Percentiles rank a stretch among this genome's conserved stretches.
These are phyloP conservation scores for Charadrius vociferus DNA, from an alignment of 2,113 vertebrate species.

Conservation along the genomic window DNA sequence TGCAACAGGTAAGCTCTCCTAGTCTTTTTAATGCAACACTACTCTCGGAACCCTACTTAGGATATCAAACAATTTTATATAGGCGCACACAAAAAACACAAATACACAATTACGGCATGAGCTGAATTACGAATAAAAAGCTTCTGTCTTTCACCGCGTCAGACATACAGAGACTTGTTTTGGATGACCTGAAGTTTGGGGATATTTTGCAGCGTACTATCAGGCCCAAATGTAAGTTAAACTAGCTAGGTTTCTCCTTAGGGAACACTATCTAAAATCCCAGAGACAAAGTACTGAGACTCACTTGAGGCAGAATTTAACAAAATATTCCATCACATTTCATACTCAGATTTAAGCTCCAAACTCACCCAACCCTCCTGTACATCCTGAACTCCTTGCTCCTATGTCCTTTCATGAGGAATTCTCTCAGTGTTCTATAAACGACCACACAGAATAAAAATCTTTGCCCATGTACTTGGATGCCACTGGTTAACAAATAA, in stretches of 20 bases:
- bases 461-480: not conserved
- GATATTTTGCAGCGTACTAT: not conserved
- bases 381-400: not conserved
- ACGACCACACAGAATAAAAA: not conserved
- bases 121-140: not conserved
- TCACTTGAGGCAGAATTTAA: not conserved
- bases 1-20: accelerated
- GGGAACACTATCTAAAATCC: not conserved
- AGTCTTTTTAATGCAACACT: not conserved
- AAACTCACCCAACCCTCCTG: not conserved
- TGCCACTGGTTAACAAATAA: not conserved
- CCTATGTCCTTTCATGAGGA: not conserved
- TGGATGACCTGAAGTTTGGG: not conserved
- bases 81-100: not conserved
- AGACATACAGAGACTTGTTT: not conserved
- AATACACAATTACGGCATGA: not conserved
- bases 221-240: not conserved
- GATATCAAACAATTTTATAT: not conserved
- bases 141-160: not conserved
- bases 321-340: not conserved
- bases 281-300: not conserved
- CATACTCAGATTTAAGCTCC: not conserved
- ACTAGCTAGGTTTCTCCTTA: not conserved
- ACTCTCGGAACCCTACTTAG: not conserved
- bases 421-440: not conserved